These are phyloP conservation scores for Diorhabda sublineata DNA, from an alignment of 1,140 invertebrate genomes.

Conservation along the genomic window DNA sequence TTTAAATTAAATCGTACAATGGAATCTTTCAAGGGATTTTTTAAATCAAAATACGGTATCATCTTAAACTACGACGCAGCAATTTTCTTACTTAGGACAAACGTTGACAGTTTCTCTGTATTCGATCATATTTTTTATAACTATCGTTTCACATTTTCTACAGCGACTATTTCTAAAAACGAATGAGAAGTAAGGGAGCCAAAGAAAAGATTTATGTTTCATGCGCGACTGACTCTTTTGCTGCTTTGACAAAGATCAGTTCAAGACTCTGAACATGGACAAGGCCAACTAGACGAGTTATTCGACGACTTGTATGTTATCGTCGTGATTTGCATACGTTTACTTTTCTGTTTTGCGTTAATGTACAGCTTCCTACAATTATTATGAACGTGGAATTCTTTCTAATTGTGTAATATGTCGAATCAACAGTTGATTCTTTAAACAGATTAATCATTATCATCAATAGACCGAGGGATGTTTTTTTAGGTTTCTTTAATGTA, in stretches of 20 bases:
- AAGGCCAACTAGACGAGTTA: constrained; percentile 25
- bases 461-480: no score
- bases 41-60: no score
- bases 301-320: constrained; percentile 15
- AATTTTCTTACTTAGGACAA: no score
- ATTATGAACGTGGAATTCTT: not conserved
- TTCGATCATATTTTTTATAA: no score
- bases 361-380: not conserved
- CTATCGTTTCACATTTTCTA: no score
- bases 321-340: constrained; percentile 21
- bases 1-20: no score
- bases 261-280: constrained; percentile 23
- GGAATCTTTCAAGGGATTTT: no score
- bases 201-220: constrained; percentile 5
- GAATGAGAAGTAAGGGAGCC: not conserved
- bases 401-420: not conserved
- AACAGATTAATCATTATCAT: no score
- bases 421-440: not conserved
- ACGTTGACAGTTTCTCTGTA: no score
- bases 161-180: no score
- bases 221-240: not conserved
- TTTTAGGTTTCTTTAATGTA: no score
- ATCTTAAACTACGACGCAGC: no score
- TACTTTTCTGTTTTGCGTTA: not conserved
- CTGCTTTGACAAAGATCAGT: constrained; percentile 20